Evolutionary conservation across 2,888 invertebrate species (phyloP), one percentile per base, ranked within the genome.

Genomic region (Empis livida): DNA sequence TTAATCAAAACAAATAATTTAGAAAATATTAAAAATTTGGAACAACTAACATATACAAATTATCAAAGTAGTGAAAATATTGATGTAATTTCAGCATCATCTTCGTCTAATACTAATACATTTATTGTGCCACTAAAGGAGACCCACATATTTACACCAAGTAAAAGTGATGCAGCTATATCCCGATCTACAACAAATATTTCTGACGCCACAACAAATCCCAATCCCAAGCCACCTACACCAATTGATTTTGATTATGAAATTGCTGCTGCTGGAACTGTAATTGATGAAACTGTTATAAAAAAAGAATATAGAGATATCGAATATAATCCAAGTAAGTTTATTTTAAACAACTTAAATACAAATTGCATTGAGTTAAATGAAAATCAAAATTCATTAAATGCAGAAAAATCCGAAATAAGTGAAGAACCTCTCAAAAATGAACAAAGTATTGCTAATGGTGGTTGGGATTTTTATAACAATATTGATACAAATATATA

Each of bases 231-330:
- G 42, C 47, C 20, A 20, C 17, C 40, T 45, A 13, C 15, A 38
- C 62, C 64, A 15, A 62, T 68, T 49, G 67, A 68, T 53, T 68
- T 68, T 48, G 69, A 68, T 48, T 67, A 63, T 50, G 67, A 67
- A 53, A 63, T 63, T 20, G 66, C 68, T 14, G 65, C 67, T n/a
- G 62, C 66, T 31, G 68, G 66, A 43, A 68, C 69, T 15, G 62
- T 67, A 23, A 69, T 69, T 42, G 63, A 69, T 51, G 68, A 68
- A 50, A 67, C 65, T 39, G 69, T 70, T 43, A 64, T 69, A 10
- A 68, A 67, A 50, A 70, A 70, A 52, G 70, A 70, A 53, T 70
- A 70, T 48, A 62, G 68, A 23, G 70, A 70, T 56, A 59, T 70
- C 42, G 70, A 69, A 52, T 70, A 70, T 48, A 64, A 68, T 51